phyloP scores from a whole-genome alignment of 2,113 vertebrate species.

The Origma solitaria region DNA sequence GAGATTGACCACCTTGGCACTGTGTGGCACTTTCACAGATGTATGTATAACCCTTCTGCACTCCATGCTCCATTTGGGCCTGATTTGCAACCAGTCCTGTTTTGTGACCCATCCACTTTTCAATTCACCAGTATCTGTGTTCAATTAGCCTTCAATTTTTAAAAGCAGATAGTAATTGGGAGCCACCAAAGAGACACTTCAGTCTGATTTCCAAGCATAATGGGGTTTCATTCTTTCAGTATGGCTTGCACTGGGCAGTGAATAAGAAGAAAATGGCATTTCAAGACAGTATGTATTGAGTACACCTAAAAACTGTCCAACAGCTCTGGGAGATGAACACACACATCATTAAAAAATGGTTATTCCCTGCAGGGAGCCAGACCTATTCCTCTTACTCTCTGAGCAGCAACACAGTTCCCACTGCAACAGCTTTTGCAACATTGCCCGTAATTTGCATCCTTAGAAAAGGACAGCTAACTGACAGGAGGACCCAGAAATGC shows the following conservation, averaged over 20 bases:
- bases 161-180: not conserved
- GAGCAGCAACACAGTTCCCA: not conserved
- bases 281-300: not conserved
- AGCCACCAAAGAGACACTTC: not conserved
- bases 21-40: not conserved
- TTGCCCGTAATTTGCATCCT: not conserved
- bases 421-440: not conserved
- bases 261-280: not conserved
- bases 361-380: not conserved
- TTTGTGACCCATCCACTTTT: not conserved
- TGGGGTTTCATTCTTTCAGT: not conserved
- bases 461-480: not conserved
- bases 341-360: accelerated
- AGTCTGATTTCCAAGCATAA: not conserved
- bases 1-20: not conserved
- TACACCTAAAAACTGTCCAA: not conserved
- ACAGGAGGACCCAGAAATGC: not conserved
- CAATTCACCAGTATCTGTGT: not conserved
- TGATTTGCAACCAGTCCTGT: not conserved
- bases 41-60: not conserved
- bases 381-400: not conserved
- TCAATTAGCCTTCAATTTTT: not conserved
- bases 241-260: not conserved
- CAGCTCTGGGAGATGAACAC: not conserved
- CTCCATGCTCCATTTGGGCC: not conserved